Evolutionary conservation across 2,113 vertebrate genomes (phyloP), one percentile per base, ranked within the genome.

Genomic region (Toxotes chatareus): DNA sequence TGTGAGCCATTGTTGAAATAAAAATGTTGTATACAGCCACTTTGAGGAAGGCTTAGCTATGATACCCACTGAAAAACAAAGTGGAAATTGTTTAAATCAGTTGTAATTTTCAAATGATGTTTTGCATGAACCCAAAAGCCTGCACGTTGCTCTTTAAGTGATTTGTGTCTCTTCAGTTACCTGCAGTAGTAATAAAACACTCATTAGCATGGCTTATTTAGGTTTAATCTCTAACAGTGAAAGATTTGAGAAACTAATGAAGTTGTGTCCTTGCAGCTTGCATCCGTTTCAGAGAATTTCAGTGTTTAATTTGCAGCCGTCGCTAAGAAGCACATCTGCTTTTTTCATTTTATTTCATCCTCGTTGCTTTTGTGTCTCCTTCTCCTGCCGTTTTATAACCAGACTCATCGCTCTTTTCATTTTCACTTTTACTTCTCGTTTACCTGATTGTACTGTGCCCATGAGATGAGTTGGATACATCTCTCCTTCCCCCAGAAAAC

Each of bases 401-500:
- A 38, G 61, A 55, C 80, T 71, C 69, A n/a, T 56, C 34, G 19
- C 46, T 66, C 69, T 84, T 62, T 89, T 89, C 79, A 85, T 89
- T 91, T 83, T 89, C 80, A 59, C 76, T 79, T 73, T 78, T 73
- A 34, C 88, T 88, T 86, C 89, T 91, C 76, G 83, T 92, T 90
- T 92, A 93, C 92, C 89, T 93, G 92, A 93, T 92, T 91, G 79
- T 86, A 56, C 83, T 38, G 70, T 81, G 87, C 91, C 86, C 86
- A 83, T 90, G 91, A 92, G 90, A 91, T 77, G 79, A 87, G 91
- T 79, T 91, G 85, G 86, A 88, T 90, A 80, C 80, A 80, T 91
- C 86, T 93, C 88, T 93, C 78, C 90, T 89, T 89, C 87, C 91
- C 85, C 91, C 85, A 91, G 88, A 90, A 92, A 93, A 93, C 92